Evolutionary conservation across 2,888 invertebrate genomes (phyloP).

Genomic region (Mongoloraphidia duomilia): DNA sequence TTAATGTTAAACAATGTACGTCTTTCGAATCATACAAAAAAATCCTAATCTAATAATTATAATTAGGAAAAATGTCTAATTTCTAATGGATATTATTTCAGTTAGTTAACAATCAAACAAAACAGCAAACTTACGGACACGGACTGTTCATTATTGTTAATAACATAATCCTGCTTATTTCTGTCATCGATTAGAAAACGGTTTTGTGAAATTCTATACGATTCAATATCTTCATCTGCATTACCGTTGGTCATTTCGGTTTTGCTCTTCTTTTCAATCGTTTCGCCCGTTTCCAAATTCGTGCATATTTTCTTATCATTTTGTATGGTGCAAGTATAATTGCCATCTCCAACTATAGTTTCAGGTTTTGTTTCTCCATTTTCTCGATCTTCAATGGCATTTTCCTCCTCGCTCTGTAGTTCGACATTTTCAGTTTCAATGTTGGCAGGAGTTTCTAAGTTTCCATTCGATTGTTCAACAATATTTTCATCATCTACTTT

Average conservation of each 20-base stretch:
- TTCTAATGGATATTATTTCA: too few species aligned
- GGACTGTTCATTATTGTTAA: constrained; percentile 3
- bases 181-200: constrained; percentile 1
- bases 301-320: too few species aligned
- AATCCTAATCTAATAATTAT: too few species aligned
- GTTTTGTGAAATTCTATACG: neutral
- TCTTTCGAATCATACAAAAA: too few species aligned
- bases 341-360: neutral
- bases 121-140: neutral
- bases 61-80: too few species aligned
- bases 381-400: constrained; percentile 8
- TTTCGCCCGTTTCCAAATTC: too few species aligned
- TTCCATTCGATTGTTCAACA: neutral
- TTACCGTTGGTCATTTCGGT: neutral
- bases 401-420: constrained; percentile 6
- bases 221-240: neutral
- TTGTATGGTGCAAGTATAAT: too few species aligned
- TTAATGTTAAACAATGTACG: too few species aligned
- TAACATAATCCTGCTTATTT: constrained; percentile 1
- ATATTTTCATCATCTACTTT: neutral
- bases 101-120: too few species aligned
- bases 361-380: constrained; percentile 1
- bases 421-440: constrained; percentile 7
- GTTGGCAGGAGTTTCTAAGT: neutral
- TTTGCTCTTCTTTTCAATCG: too few species aligned